Base-by-base conservation (phyloP, 2,888 invertebrate species). In the Autographa pulchrina region DNA sequence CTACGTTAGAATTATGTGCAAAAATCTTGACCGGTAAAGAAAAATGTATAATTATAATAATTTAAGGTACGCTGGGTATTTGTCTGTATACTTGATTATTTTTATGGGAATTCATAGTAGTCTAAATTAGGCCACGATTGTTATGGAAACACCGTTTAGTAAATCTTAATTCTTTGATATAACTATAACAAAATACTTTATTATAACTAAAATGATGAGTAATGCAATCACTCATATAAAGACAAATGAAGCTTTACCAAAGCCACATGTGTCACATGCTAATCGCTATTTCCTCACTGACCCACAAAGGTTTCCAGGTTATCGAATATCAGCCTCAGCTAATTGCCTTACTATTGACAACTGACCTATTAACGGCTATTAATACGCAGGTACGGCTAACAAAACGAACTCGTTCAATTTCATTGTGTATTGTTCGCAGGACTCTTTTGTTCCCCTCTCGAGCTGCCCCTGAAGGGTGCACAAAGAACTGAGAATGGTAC, bases 401-500 rank as follows among this genome's bases (percentile, higher is more conserved):
- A 67, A 72, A 65, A 61, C 66, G 63, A 61, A 75, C 66, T 72
- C 68, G 80, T 76, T 80, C 52, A 62, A 68, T 41, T 61, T 76
- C 74, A 76, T 83, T 84, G 82, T 58, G 63, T 73, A 72, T 77
- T 75, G 77, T 81, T 84, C 77, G 71, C 41, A 32, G 13, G 52
- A 71, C 78, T 80, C 79, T 75, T 79, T 86, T 86, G 85, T 86
- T 64, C 78, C 61, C 64, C 62, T 65, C 31, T 60, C 38, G 13
- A 65, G 66, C 38, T 59, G 56, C 72, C 71, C 65, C 74, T 74
- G 81, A 70, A 61, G 74, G 65, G 66, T 70, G 58, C 48, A 80
- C 82, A 81, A 81, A 83, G 75, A 41, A 32, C 62, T 43, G 61
- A 76, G 73, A 85, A 85, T 79, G 83, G 81, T 78, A 75, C 81